Base-by-base conservation (phyloP, 2,888 invertebrate species). In the Megamerina dolium region DNA sequence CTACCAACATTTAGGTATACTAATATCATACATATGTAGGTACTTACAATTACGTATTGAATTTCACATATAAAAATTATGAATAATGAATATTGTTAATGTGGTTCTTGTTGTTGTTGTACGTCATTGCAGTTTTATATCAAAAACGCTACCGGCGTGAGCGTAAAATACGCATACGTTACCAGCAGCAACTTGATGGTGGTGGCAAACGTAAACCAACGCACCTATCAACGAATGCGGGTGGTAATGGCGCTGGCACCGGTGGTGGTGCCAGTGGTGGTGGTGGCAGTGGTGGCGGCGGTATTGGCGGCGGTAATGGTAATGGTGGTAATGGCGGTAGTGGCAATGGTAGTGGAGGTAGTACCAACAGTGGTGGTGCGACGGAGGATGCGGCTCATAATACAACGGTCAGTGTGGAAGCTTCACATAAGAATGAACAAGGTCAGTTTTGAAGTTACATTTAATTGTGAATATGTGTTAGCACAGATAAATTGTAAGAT, bases 61-160 rank as follows among this genome's bases (percentile, higher is more conserved):
- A 47, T 55, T 55, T 54, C 52, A 44, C 37, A 34, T 34, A 40
- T n/a, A n/a, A n/a, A n/a, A n/a, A n/a, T n/a, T n/a, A n/a, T n/a
- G n/a, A n/a, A 37, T 37, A 31, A 45, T 42, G 36, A 38, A 27
- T 34, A 38, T 13, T 23, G 18, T 13, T 38, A 21, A n/a, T 39
- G 21, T 31, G 40, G 41, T 42, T 38, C 18, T 40, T 35, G 20
- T 12, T 14, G 30, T 10, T 40, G n/a, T 26, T 34, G 14, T 14
- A 35, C 33, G 21, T 38, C 45, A 35, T 46, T 77, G 16, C 81
- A 93, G 93, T 85, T 51, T 76, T 87, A 68, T 89, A 87, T 72
- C 91, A 92, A 72, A 92, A 92, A 70, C 82, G 91, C 50, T 78
- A 91, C 74, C 85, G 91, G 76, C 86, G 88, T 62, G 93, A 93